These are phyloP conservation scores for Salvelinus fontinalis DNA, from an alignment of 2,113 vertebrate genomes.

Conservation along the genomic window DNA sequence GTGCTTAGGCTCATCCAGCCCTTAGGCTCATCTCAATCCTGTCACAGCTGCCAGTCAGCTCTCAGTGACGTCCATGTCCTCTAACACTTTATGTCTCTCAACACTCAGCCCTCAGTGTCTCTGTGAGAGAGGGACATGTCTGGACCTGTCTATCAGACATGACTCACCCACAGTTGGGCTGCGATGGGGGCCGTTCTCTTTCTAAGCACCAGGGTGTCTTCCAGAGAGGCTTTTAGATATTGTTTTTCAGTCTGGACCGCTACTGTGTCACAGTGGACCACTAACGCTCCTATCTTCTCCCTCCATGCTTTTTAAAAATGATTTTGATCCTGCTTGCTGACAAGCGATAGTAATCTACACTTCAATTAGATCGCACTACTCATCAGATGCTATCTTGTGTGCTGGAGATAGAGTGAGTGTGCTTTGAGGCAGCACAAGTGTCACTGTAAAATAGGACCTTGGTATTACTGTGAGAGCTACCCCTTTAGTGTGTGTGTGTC, in stretches of 20 bases:
- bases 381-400: slow-evolving; percentile 73
- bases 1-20: slow-evolving; percentile 15
- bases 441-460: slow-evolving; percentile 64
- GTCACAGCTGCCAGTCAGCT: slow-evolving; percentile 63
- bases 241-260: slow-evolving; percentile 21
- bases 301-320: slow-evolving; percentile 48
- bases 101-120: slow-evolving; percentile 45
- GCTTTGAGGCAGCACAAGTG: slow-evolving; percentile 69
- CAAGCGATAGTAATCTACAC: slow-evolving; percentile 75
- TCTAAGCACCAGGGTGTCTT: slow-evolving; percentile 47
- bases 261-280: slow-evolving; percentile 34
- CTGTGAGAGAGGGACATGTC: slow-evolving; percentile 52
- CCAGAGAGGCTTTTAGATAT: slow-evolving; percentile 49
- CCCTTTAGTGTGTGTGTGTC: slow-evolving; percentile 22
- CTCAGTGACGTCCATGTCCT: slow-evolving; percentile 47
- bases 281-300: slow-evolving; percentile 15
- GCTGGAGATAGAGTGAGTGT: slow-evolving; percentile 51
- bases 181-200: slow-evolving; percentile 50
- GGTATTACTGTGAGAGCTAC: slow-evolving; percentile 48
- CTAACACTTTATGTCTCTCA: slow-evolving; percentile 50
- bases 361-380: slow-evolving; percentile 73
- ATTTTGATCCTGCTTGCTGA: slow-evolving; percentile 73
- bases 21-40: slow-evolving; percentile 46
- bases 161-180: slow-evolving; percentile 31
- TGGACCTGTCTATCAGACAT: slow-evolving; percentile 58